Percentiles rank a stretch among this genome's conserved stretches.
Evolutionary conservation across 2,888 invertebrate species (phyloP).

Genomic region (Microctonus aethiopoides): DNA sequence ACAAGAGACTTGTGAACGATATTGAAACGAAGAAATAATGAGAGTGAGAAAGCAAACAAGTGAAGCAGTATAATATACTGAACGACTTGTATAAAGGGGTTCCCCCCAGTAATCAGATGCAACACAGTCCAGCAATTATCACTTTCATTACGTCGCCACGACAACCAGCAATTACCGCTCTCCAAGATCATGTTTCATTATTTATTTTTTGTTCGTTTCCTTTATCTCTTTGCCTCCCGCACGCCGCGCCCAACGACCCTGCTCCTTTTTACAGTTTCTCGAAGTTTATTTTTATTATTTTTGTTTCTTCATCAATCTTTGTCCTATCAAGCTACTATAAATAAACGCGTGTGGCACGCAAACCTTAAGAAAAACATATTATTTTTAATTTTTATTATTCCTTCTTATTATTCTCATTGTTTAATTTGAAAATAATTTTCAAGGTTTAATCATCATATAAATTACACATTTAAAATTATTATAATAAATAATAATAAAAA

Average conservation of each 20-base stretch:
- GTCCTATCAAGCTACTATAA: neutral
- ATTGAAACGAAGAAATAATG: neutral
- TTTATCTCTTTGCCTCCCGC: constrained; percentile 14
- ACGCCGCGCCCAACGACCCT: neutral
- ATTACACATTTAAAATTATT: constrained; percentile 4
- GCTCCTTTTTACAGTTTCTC: neutral
- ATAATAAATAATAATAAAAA: constrained; percentile 5
- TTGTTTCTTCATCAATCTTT: neutral
- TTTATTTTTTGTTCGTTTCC: constrained; percentile 19
- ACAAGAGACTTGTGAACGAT: constrained; percentile 8
- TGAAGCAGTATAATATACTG: neutral
- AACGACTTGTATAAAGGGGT: constrained; percentile 3
- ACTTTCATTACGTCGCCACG: constrained; percentile 47
- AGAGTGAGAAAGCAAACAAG: neutral
- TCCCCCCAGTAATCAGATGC: constrained; percentile 40
- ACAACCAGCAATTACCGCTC: constrained; percentile 48
- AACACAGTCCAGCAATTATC: constrained; percentile 45
- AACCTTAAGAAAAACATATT: neutral
- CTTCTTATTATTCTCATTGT: neutral
- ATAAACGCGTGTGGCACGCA: constrained; percentile 4
- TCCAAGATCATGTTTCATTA: constrained; percentile 25
- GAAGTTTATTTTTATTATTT: neutral
- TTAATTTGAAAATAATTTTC: neutral
- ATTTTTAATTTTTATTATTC: neutral
- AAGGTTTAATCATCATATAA: neutral